Evolutionary conservation across 2,797 vertebrate species (phyloP).

Genomic region (Gallinago nigripennis): DNA sequence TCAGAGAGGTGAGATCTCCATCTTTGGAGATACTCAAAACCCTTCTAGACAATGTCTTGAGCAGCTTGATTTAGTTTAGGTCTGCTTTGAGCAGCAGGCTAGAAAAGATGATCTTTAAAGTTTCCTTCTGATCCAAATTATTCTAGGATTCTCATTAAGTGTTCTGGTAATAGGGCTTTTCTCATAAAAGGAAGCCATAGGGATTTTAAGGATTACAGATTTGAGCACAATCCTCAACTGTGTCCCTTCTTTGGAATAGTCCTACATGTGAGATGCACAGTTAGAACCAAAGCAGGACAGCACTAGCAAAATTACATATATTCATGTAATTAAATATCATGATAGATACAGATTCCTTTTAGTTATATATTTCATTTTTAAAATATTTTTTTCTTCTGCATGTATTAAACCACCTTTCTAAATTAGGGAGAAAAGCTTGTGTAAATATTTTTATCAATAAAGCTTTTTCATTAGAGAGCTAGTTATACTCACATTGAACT

Average conservation of each 20-base stretch:
- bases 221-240: background rate
- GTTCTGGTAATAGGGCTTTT: background rate
- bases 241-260: background rate
- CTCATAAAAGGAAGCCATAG: background rate
- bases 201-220: background rate
- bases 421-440: background rate
- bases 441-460: background rate
- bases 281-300: background rate
- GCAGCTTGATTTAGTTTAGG: background rate
- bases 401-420: background rate
- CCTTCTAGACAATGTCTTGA: background rate
- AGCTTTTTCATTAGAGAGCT: background rate
- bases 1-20: background rate
- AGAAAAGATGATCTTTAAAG: background rate
- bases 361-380: background rate
- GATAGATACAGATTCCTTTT: background rate
- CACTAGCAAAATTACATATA: background rate
- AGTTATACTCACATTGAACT: background rate
- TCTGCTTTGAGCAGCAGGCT: background rate
- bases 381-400: rapidly evolving
- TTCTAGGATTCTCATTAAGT: background rate
- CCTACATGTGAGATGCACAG: background rate
- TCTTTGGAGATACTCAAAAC: background rate
- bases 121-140: background rate
- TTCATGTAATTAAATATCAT: background rate